phyloP scores from a whole-genome alignment of 2,888 invertebrate species.

The Anoncus sp. region DNA sequence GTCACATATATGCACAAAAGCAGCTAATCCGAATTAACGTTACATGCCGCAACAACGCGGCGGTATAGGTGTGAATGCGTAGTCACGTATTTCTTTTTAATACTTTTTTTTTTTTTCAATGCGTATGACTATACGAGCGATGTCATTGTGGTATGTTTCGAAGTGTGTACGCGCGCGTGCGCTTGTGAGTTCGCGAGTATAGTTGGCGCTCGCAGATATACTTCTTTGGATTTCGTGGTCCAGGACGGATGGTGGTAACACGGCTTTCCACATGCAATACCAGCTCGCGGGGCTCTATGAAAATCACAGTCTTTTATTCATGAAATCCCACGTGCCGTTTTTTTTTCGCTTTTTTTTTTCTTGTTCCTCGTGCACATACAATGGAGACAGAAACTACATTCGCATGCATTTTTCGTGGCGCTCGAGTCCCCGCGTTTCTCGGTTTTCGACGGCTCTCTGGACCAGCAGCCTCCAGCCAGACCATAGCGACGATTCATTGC shows the following conservation, averaged over 20 bases:
- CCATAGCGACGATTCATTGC: slow-evolving; percentile 57
- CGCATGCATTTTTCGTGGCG: slow-evolving; percentile 60
- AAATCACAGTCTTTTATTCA: slow-evolving; percentile 63
- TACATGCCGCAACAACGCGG: slow-evolving; percentile 23
- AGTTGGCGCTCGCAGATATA: slow-evolving; percentile 33
- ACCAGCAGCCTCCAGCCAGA: slow-evolving; percentile 49
- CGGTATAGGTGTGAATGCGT: slow-evolving; percentile 8
- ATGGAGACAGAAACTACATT: slow-evolving; percentile 59
- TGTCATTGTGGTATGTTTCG: slow-evolving; percentile 21
- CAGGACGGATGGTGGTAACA: slow-evolving; percentile 38
- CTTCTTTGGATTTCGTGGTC: slow-evolving; percentile 47
- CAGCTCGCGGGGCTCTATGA: slow-evolving; percentile 44
- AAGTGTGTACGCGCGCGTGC: not conserved
- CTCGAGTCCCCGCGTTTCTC: slow-evolving; percentile 17
- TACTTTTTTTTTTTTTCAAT: slow-evolving; percentile 10
- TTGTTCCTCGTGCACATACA: slow-evolving; percentile 30
- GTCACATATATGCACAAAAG: not conserved
- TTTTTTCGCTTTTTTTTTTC: slow-evolving; percentile 26
- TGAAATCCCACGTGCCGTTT: slow-evolving; percentile 56
- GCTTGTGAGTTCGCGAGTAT: slow-evolving; percentile 1
- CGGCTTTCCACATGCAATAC: slow-evolving; percentile 49
- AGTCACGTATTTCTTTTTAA: slow-evolving; percentile 7
- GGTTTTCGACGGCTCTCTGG: slow-evolving; percentile 48
- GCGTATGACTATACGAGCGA: slow-evolving; percentile 2
- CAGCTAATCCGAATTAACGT: slow-evolving; percentile 54